Evolutionary conservation across 1,140 invertebrate species (phyloP), one percentile per base, ranked within the genome.

Genomic region (Marisa cornuarietis): DNA sequence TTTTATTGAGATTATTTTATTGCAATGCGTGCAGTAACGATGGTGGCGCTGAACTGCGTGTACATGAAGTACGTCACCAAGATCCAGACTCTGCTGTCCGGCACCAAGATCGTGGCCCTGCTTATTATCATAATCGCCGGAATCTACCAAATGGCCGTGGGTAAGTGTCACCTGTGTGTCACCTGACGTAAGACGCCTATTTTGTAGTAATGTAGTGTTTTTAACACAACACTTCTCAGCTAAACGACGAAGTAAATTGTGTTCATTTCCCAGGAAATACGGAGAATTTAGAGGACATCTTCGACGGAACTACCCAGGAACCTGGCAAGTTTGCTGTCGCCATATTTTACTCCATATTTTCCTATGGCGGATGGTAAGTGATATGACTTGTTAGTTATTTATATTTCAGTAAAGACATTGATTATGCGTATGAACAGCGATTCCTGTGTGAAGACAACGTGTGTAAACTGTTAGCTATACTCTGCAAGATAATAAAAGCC

Each of bases 281-380:
- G 51, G 94, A 98, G 85, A 93, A 99, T 89, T 99, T 99, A 80
- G 80, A 89, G 26, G 80, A 88, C 90, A 95, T 96, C 13, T 99
- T 98, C 88, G 95, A 97, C 65, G 95, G 96, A 76, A 96, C 96
- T 7, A 96, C 96, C 77, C 93, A 93, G 58, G 95, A 96, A 88
- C 94, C 98, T 7, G 97, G 96, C 24, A 95, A 96, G 76, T 94
- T 99, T 86, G 96, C 97, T 0, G 91, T 99, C 42, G 98, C 97
- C 18, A 99, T 99, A 90, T 99, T 99, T 92, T 98, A 97, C 0
- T 98, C 97, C 71, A 93, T 99, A 65, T 99, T 99, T 91, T 97
- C 98, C 14, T 99, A 99, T 92, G 99, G 99, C 87, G 98, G 98
- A 90, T 99, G 95, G 95, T 96, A 92, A 93, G 92, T 90, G 52